phyloP scores from a whole-genome alignment of 2,113 vertebrate species.

The Actinemys pallida region DNA sequence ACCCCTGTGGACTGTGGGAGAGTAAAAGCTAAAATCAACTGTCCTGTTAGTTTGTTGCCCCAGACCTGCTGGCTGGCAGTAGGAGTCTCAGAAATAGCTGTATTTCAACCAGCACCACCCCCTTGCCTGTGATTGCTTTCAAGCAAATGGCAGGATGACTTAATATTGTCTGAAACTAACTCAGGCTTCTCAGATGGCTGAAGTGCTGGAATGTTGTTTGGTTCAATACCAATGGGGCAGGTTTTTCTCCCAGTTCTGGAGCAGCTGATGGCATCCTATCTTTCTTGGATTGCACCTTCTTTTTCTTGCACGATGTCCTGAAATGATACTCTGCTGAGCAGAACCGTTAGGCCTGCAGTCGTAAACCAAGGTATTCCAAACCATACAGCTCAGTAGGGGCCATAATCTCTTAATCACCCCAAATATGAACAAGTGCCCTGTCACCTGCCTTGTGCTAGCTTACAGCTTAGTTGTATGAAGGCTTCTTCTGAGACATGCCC shows the following conservation, averaged over 20 bases:
- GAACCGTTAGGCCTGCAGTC: too few relatives aligned
- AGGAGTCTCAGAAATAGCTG: background rate
- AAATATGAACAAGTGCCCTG: background rate
- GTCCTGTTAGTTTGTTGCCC: background rate
- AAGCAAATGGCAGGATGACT: too few relatives aligned
- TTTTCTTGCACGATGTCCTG: background rate
- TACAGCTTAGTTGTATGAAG: fast-evolving
- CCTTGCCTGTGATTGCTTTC: too few relatives aligned
- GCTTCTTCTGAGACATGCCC: background rate
- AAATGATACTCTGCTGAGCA: background rate
- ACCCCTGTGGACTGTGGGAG: too few relatives aligned
- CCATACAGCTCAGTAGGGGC: background rate
- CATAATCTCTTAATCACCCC: background rate
- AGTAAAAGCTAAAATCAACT: background rate
- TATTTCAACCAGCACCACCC: background rate
- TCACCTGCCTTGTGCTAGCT: background rate
- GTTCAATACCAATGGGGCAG: background rate
- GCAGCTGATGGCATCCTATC: fast-evolving
- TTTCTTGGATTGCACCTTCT: background rate
- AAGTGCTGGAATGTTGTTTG: background rate
- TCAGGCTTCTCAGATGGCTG: fast-evolving
- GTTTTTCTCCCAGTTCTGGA: background rate
- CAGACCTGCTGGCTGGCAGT: too few relatives aligned
- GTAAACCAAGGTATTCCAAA: background rate
- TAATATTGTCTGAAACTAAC: too few relatives aligned